These are phyloP conservation scores for Monarcha castaneiventris DNA, from an alignment of 2,113 vertebrate genomes.

Conservation along the genomic window DNA sequence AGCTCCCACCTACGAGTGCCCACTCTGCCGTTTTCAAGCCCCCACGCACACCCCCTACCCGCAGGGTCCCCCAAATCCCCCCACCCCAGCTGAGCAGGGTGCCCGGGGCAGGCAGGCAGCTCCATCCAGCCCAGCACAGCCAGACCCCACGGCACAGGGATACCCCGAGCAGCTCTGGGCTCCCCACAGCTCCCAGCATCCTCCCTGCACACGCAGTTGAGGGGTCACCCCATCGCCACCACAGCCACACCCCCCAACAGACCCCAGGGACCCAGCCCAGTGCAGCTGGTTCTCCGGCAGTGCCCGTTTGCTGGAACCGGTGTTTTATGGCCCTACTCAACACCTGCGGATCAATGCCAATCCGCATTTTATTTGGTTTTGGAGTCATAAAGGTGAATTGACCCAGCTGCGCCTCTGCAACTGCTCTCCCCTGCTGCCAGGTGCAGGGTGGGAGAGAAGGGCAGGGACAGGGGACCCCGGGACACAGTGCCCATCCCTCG, in stretches of 20 bases:
- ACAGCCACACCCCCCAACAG: background rate
- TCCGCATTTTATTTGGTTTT: background rate
- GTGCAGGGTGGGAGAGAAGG: background rate
- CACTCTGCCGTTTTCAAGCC: background rate
- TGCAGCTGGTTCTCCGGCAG: background rate
- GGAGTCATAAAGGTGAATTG: slow-evolving; percentile 29
- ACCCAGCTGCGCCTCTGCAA: background rate
- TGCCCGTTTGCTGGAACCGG: background rate
- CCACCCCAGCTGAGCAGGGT: background rate
- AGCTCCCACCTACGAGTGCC: background rate
- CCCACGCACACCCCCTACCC: no score
- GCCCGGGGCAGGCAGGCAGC: accelerated
- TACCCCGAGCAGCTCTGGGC: accelerated
- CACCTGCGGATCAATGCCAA: background rate
- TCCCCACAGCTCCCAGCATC: background rate
- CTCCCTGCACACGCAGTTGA: background rate
- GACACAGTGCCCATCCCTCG: background rate
- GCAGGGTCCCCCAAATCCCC: background rate
- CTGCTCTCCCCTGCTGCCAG: background rate
- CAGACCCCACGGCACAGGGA: accelerated
- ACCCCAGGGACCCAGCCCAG: background rate
- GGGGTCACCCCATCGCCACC: background rate
- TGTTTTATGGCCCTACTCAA: slow-evolving; percentile 6
- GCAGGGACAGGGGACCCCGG: background rate
- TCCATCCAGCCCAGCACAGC: background rate